Evolutionary conservation across 2,888 invertebrate genomes (phyloP).

Genomic region (Callyntrura sp.): DNA sequence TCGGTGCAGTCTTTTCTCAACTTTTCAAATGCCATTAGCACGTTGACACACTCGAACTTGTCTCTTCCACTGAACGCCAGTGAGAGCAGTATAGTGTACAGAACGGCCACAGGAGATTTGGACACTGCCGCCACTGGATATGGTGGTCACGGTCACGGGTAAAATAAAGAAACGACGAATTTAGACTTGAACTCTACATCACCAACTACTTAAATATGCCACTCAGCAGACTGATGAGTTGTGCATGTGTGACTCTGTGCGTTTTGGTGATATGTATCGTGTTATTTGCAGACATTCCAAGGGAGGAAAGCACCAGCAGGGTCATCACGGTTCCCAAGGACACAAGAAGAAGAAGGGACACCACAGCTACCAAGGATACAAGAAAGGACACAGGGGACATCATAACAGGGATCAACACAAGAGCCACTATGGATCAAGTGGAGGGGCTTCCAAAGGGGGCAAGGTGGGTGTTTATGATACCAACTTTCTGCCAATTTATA

Average conservation of each 20-base stretch:
- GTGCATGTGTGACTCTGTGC: constrained; percentile 28
- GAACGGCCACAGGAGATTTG: constrained; percentile 69
- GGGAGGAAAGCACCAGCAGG: constrained; percentile 81
- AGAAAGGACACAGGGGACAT: constrained; percentile 83
- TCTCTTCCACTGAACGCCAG: constrained; percentile 76
- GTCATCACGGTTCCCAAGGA: constrained; percentile 81
- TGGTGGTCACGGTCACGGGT: constrained; percentile 70
- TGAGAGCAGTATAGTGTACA: constrained; percentile 81
- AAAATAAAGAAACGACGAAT: background rate
- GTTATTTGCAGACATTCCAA: constrained; percentile 72
- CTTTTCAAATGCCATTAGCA: constrained; percentile 66
- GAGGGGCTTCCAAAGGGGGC: constrained; percentile 82
- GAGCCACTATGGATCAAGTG: constrained; percentile 83
- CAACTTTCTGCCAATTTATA: background rate
- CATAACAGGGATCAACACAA: constrained; percentile 82
- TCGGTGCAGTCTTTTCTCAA: constrained; percentile 70
- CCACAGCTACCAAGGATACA: constrained; percentile 82
- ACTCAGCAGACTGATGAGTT: background rate
- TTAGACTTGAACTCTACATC: background rate
- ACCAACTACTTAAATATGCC: background rate
- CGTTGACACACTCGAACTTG: constrained; percentile 71
- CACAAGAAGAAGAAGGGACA: constrained; percentile 81
- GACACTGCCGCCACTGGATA: constrained; percentile 83
- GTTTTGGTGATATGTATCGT: background rate
- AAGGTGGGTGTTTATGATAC: constrained; percentile 77